Evolutionary conservation across 37 sponge, comb jelly and placozoan genomes (phyloP).

Genomic region (Oscarella lobularis): DNA sequence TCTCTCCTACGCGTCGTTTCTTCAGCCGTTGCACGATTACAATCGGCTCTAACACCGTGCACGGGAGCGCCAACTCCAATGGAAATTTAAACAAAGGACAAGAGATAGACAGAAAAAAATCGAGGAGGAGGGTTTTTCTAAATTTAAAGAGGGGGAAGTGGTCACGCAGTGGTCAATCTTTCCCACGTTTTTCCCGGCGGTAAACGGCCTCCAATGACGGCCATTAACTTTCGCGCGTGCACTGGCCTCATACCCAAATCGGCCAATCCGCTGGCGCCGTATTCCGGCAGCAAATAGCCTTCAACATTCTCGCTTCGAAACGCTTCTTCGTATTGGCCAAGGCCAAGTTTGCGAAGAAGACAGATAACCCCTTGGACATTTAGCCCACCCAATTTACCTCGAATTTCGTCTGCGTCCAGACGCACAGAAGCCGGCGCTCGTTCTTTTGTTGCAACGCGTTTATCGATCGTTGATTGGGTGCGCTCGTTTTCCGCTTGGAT

Average conservation of each 20-base stretch:
- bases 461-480: too few species aligned
- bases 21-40: constrained; percentile 58
- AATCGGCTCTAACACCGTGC: constrained; percentile 21
- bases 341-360: not conserved
- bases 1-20: constrained; percentile 44
- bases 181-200: not conserved
- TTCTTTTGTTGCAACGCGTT: too few species aligned
- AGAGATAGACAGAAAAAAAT: too few species aligned
- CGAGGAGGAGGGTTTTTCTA: not conserved
- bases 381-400: too few species aligned
- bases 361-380: too few species aligned
- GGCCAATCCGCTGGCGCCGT: not conserved
- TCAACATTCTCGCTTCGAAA: not conserved
- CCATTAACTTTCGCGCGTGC: not conserved
- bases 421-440: too few species aligned
- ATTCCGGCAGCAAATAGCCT: not conserved
- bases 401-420: too few species aligned
- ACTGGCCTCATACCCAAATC: not conserved
- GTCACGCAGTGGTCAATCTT: not conserved
- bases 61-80: not conserved
- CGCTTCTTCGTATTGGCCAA: not conserved
- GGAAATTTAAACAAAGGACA: not conserved
- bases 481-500: too few species aligned
- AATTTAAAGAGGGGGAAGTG: not conserved
- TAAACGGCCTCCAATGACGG: not conserved